phyloP scores from a whole-genome alignment of 92 coral and sea anemone genomes.

The Muricea muricata region DNA sequence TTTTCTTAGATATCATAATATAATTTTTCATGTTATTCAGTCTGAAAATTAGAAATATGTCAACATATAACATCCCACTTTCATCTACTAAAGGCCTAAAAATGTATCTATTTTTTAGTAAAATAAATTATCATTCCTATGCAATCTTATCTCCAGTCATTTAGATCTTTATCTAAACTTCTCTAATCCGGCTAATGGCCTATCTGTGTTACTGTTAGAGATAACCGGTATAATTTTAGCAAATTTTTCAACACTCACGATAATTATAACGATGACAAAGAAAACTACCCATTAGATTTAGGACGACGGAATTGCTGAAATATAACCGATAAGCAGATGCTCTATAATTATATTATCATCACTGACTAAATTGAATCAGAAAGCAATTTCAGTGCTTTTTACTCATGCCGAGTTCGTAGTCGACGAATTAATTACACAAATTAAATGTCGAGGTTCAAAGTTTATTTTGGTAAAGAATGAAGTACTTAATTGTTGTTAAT shows the following conservation, averaged over 20 bases:
- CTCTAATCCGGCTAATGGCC: not conserved
- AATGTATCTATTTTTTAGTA: not conserved
- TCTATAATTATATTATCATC: not conserved
- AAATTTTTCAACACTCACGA: not conserved
- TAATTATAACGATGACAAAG: slow-evolving; percentile 14
- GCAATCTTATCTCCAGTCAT: not conserved
- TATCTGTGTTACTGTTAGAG: not conserved
- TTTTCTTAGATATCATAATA: too few species aligned
- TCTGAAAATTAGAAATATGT: too few species aligned
- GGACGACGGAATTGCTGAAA: not conserved
- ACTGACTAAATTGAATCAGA: slow-evolving; percentile 6
- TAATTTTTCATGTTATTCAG: too few species aligned
- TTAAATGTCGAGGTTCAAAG: not conserved
- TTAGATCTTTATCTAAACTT: not conserved
- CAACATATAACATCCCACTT: too few species aligned
- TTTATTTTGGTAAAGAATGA: not conserved
- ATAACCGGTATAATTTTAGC: not conserved
- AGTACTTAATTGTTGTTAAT: too few species aligned
- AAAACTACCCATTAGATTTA: not conserved
- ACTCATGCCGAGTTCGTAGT: not conserved
- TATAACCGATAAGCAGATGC: slow-evolving; percentile 1
- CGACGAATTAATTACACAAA: not conserved
- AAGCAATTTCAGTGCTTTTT: not conserved
- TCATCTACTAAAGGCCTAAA: too few species aligned
- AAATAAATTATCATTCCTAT: not conserved